Base-by-base conservation (phyloP, 2,888 invertebrate species). In the Pomacea canaliculata region DNA sequence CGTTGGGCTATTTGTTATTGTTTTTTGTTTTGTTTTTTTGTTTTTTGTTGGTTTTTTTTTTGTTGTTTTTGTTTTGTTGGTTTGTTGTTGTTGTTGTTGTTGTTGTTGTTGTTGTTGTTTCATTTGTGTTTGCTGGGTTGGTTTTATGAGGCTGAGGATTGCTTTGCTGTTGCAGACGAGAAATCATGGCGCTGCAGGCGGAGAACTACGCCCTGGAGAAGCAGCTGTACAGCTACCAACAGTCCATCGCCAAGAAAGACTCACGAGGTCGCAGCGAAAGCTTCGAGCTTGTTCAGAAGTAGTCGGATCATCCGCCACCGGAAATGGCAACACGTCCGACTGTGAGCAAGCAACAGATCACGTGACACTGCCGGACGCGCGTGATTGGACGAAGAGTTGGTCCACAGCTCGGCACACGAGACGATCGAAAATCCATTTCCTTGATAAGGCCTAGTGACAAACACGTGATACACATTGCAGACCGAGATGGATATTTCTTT, bases 151-250 rank as follows among this genome's bases (percentile, higher is more conserved):
- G 10, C 7, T 56, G 51, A 13, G 51, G 2, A 16, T 56, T 56
- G 51, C 13, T 63, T 46, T 67, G 46, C 69, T 60, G 37, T 92
- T 92, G 19, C 92, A 95, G 95, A 88, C 93, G 95, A 70, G 96
- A 96, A 90, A 95, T 96, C 81, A 93, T 93, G 81, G 94, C 94
- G 18, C 92, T 96, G 71, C 95, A 95, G 90, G 94, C 95, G n/a
- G 96, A 96, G 91, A 96, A 96, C 90, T 94, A 95, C 91, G 94
- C 94, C 80, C 92, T 96, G 86, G 96, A 96, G 91, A 92, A 95
- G 83, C 95, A 96, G 91, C 91, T 96, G 81, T 94, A 95, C 92
- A 95, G 94, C 91, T 95, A 95, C 90, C 95, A 96, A 91, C 94
- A 95, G 91, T 94, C 94, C 88, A 92, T 95, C 80, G 94, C 95